These are phyloP conservation scores for Gymnothorax javanicus DNA, from an alignment of 2,797 vertebrate genomes.

Conservation along the genomic window DNA sequence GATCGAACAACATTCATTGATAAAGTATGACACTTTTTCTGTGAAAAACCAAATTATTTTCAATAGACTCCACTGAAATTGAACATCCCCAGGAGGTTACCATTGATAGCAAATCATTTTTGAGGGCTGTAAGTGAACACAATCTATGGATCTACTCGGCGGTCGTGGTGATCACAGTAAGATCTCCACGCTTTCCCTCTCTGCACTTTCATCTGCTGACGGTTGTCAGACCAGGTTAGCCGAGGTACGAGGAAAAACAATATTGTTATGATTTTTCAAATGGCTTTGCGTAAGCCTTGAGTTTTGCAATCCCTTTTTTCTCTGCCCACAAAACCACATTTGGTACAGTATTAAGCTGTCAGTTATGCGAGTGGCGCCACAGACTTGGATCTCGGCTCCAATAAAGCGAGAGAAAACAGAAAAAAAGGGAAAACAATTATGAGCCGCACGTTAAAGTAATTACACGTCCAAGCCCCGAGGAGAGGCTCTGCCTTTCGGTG, in stretches of 20 bases:
- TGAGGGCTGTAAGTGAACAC: background rate
- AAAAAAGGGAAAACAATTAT: conserved; percentile 39
- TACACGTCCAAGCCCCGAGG: conserved; percentile 40
- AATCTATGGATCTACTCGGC: no score
- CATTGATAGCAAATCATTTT: background rate
- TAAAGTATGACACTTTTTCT: background rate
- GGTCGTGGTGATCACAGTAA: background rate
- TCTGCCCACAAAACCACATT: conserved; percentile 61
- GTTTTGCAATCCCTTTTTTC: conserved; percentile 51
- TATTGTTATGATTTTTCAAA: conserved; percentile 50
- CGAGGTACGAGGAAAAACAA: conserved; percentile 64
- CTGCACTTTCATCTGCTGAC: conserved; percentile 60
- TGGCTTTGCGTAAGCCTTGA: conserved; percentile 56
- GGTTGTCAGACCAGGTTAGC: conserved; percentile 62
- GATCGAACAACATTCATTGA: background rate
- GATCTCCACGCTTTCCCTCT: background rate
- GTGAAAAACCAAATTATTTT: conserved; percentile 23
- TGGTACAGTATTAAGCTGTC: conserved; percentile 66
- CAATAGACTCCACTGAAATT: background rate
- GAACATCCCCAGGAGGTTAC: background rate
- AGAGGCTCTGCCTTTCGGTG: conserved; percentile 30
- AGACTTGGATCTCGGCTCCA: conserved; percentile 59
- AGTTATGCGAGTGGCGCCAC: conserved; percentile 68
- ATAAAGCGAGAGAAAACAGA: conserved; percentile 50
- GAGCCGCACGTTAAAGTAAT: conserved; percentile 59